A percentile compares a stretch with the other conserved stretches of the same genome.
These are phyloP conservation scores for Coptodon bakossiorum DNA, from an alignment of 2,113 vertebrate genomes.

Conservation along the genomic window DNA sequence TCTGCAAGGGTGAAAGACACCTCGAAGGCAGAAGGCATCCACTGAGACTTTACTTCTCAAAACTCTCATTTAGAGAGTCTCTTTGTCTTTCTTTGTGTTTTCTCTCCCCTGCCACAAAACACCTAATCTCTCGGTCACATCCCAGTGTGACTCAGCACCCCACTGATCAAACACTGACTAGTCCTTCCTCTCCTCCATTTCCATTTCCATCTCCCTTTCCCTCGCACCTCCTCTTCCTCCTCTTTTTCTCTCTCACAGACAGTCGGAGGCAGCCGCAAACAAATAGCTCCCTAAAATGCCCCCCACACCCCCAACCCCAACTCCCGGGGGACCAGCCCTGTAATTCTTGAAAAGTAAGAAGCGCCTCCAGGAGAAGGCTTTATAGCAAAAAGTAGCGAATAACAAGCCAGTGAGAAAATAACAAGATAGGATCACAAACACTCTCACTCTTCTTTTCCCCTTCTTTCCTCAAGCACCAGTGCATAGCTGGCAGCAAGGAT, in stretches of 20 bases:
- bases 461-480: background rate
- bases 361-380: constrained; percentile 5
- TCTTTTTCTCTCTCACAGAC: constrained; percentile 18
- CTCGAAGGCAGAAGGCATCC: background rate
- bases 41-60: background rate
- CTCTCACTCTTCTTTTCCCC: background rate
- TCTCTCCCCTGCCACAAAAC: background rate
- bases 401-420: constrained; percentile 30
- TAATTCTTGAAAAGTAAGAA: constrained; percentile 39
- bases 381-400: constrained; percentile 1
- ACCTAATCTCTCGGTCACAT: constrained; percentile 27
- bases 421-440: constrained; percentile 41
- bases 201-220: background rate
- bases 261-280: constrained; percentile 16
- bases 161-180: constrained; percentile 46
- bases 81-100: background rate
- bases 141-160: constrained; percentile 44
- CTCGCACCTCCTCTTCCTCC: background rate
- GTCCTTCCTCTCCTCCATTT: constrained; percentile 10
- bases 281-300: constrained; percentile 20
- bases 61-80: constrained; percentile 19
- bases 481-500: background rate
- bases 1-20: background rate
- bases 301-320: background rate
- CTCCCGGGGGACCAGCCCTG: background rate